Evolutionary conservation across 2,797 vertebrate genomes (phyloP), one percentile per base, ranked within the genome.

Genomic region (Dipus sagitta): DNA sequence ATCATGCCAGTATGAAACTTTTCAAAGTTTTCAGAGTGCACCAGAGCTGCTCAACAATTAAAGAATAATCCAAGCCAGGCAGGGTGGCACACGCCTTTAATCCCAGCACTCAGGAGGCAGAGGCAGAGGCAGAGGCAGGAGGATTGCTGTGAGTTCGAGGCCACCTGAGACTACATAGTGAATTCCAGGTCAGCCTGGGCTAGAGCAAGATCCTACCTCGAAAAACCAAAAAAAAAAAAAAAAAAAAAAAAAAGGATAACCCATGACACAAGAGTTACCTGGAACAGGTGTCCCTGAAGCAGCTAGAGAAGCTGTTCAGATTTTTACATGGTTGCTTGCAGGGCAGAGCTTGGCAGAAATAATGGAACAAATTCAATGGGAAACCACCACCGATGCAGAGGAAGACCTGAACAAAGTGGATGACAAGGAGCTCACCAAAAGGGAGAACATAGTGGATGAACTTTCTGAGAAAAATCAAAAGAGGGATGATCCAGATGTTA

Each of bases 361-460:
- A 47, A 97, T 99, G 95, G 97, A 99, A 80, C 97, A 98, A 83
- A 98, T 98, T 93, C 97, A n/a, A 2, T 97, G 75, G 86, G 98
- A 98, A 2, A 98, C 99, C 70, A 96, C 88, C 68, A 93, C 99
- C 52, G 98, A 99, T 96, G 98, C 99, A 0, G 97, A 99, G 3
- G 98, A 99, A 91, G 99, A 99, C 95, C 98, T 99, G 78, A 99
- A 99, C 98, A 99, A 99, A 97, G 97, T 99, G 54, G 98, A 98
- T 23, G 99, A 99, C 15, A 98, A 98, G 42, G 98, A 99, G 24
- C 98, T 99, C 65, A 98, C 98, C 75, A 98, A 98, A 93, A 99
- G 98, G 97, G 99, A 99, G 96, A 98, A 97, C 62, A 98, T 99
- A 96, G 99, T 99, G 99, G 99, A 99, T 24, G 97, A 98, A 91